Percentiles rank a stretch among this genome's conserved stretches.
Conservation (phyloP, 2,797 vertebrate genomes). For the Rhadinocentrus ornatus region DNA sequence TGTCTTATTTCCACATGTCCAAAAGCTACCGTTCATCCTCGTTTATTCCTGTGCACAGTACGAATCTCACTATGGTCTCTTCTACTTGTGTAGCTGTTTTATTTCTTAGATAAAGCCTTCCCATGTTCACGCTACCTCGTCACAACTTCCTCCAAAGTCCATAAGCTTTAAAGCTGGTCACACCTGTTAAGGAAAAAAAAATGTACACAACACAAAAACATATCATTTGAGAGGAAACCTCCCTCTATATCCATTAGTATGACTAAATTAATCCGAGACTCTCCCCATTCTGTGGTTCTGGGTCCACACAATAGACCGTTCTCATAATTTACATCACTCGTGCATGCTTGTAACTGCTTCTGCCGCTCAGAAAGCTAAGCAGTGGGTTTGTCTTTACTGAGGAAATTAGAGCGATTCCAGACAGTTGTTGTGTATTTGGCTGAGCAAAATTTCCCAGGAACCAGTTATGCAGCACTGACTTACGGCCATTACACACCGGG, state of each 20-base stretch:
- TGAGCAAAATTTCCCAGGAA: too few species aligned
- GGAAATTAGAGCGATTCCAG: too few species aligned
- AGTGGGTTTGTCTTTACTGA: too few species aligned
- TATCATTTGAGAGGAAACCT: constrained; percentile 55
- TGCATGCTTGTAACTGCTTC: too few species aligned
- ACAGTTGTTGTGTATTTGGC: too few species aligned
- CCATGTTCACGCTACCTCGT: constrained; percentile 36
- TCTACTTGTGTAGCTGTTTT: background rate
- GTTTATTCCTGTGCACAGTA: background rate
- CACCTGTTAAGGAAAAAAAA: constrained; percentile 77
- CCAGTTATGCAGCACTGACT: too few species aligned
- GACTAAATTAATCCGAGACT: background rate
- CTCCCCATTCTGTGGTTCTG: too few species aligned
- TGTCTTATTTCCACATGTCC: too few species aligned
- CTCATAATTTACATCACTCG: too few species aligned
- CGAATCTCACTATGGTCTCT: background rate
- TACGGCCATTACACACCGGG: too few species aligned
- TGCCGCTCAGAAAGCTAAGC: too few species aligned
- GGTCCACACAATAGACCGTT: too few species aligned
- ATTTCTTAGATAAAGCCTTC: constrained; percentile 28
- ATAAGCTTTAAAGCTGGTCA: constrained; percentile 59
- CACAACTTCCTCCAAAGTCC: constrained; percentile 51
- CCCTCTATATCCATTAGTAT: constrained; percentile 12
- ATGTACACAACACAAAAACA: constrained; percentile 67
- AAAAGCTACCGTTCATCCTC: background rate